Base-by-base conservation (phyloP, 2,888 invertebrate genomes). In the Erebia ligea region DNA sequence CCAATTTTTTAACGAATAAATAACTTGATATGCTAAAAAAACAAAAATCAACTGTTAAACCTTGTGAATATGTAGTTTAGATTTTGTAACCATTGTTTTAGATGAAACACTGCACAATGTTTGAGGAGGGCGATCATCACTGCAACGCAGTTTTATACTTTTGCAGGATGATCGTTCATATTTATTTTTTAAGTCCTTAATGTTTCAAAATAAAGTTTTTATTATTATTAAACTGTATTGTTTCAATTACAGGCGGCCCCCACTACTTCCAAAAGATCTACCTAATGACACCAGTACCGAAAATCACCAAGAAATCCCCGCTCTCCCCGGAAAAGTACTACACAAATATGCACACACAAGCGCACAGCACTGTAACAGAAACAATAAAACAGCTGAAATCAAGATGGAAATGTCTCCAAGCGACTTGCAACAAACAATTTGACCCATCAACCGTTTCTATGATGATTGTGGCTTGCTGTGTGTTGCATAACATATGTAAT, bases 331-430 rank as follows among this genome's bases (percentile, higher is more conserved):
- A 91, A 64, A 92, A 92, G 56, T 85, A 92, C 74, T 92, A 90
- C 80, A 81, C 87, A 0, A 87, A 79, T n/a, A 74, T 91, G 15
- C 92, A 91, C 77, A 68, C 81, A 1, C 88, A 88, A 62, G 80
- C 87, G 0, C 86, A 87, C 71, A 78, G 75, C 1, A 81, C 84
- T 0, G 85, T 85, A 6, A 78, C 80, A 0, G 90, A 91, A 10
- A 88, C 91, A 0, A 91, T 92, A 15, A 90, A 90, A 80, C 91
- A 91, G 58, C 73, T 92, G n/a, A 92, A 92, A 70, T 87, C 87
- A 45, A 74, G 92, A 5, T 92, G 91, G 91, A 92, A 92, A 80
- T 91, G 91, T 54, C 82, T 92, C 0, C 91, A 91, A 77, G 89
- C 91, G 0, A 88, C 88, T 0, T 90, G 90, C 74, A 91, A 91